These are phyloP conservation scores for Stomorhina lunata DNA, from an alignment of 2,888 invertebrate genomes.

Conservation along the genomic window DNA sequence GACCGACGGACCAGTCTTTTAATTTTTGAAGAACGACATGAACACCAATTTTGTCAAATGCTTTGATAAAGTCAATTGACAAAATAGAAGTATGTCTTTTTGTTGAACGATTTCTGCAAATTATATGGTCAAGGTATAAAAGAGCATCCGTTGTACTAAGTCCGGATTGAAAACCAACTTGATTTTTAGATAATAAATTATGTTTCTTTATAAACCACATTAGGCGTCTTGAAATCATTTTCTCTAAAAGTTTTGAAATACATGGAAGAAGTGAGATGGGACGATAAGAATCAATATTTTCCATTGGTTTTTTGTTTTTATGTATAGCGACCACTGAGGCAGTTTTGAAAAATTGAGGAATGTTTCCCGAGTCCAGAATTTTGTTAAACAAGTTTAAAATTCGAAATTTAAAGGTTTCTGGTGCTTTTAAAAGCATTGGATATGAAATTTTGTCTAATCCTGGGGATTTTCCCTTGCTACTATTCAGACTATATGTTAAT, in stretches of 20 bases:
- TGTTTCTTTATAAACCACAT: constrained; percentile 29
- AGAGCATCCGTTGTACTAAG: constrained; percentile 38
- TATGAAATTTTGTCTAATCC: constrained; percentile 16
- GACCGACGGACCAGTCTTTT: neutral
- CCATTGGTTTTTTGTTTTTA: constrained; percentile 6
- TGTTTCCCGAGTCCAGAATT: neutral
- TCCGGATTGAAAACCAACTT: constrained; percentile 38
- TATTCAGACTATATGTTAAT: too few relatives aligned
- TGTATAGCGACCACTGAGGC: neutral
- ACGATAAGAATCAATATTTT: neutral
- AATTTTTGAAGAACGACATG: constrained; percentile 9
- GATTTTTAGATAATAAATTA: constrained; percentile 31
- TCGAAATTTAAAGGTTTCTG: neutral
- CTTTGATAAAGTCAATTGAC: constrained; percentile 39
- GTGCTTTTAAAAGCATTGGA: neutral
- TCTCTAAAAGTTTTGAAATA: constrained; percentile 9
- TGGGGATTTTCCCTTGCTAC: neutral
- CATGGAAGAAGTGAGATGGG: constrained; percentile 14
- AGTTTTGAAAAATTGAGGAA: constrained; percentile 36
- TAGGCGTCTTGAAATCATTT: constrained; percentile 23
- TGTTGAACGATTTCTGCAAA: neutral
- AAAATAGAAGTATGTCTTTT: constrained; percentile 23
- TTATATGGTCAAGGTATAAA: constrained; percentile 29
- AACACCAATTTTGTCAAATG: constrained; percentile 32
- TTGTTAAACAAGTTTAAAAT: neutral